These are phyloP conservation scores for Lasioglossum pauxillum DNA, from an alignment of 2,888 invertebrate genomes.

Conservation along the genomic window DNA sequence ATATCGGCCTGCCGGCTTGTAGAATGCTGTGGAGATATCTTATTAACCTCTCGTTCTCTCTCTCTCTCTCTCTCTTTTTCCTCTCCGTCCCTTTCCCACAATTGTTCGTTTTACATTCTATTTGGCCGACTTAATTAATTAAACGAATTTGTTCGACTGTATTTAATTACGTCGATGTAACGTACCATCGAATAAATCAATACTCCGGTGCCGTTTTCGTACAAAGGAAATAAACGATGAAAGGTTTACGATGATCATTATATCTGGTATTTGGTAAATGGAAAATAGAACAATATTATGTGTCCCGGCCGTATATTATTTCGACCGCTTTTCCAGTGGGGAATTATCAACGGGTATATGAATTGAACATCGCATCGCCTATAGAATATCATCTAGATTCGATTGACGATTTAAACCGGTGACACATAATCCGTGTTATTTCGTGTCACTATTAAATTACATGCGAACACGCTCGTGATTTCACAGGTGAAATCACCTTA, in stretches of 20 bases:
- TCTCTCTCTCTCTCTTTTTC: neutral
- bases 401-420: constrained; percentile 37
- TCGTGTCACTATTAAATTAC: constrained; percentile 41
- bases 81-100: neutral
- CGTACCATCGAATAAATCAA: constrained; percentile 52
- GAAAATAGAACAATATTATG: constrained; percentile 59
- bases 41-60: neutral
- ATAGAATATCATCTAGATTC: constrained; percentile 52
- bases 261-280: constrained; percentile 56
- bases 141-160: constrained; percentile 38
- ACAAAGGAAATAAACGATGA: constrained; percentile 55
- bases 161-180: constrained; percentile 54
- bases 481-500: neutral
- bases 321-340: constrained; percentile 26
- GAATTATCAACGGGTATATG: constrained; percentile 32
- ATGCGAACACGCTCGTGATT: constrained; percentile 13
- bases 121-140: constrained; percentile 44
- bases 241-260: constrained; percentile 52
- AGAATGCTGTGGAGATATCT: constrained; percentile 19
- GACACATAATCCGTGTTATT: constrained; percentile 40
- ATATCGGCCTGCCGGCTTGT: neutral
- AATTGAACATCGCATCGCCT: constrained; percentile 9
- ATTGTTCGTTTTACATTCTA: constrained; percentile 39
- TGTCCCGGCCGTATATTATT: constrained; percentile 51
- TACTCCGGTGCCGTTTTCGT: constrained; percentile 46